Percentiles rank a stretch among this genome's conserved stretches.
phyloP scores from a whole-genome alignment of 2,797 vertebrate genomes.

The Coracias cyanogaster region DNA sequence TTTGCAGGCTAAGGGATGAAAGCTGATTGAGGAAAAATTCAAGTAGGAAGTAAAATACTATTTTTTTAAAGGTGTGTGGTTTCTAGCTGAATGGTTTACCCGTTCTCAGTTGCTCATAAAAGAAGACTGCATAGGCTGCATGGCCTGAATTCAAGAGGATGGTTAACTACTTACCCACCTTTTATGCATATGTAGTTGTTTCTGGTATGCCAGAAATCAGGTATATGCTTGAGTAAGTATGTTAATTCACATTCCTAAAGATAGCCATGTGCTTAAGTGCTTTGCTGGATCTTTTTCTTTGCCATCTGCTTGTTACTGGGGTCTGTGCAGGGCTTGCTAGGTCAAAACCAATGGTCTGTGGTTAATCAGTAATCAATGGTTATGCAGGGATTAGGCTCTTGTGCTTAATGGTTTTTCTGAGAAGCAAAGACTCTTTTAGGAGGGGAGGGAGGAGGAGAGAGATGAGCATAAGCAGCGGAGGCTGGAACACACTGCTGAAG shows the following conservation, averaged over 20 bases:
- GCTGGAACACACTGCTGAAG: background rate
- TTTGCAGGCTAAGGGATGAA: background rate
- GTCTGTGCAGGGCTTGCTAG: conserved; percentile 20
- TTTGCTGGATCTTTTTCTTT: conserved; percentile 43
- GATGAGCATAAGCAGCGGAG: background rate
- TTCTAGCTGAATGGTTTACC: background rate
- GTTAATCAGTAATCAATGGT: conserved; percentile 28
- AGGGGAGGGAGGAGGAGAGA: background rate
- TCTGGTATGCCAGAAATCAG: background rate
- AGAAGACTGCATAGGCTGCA: background rate
- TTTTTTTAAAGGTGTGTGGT: background rate
- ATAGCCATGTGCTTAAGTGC: conserved; percentile 40
- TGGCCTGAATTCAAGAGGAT: background rate
- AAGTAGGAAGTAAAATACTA: background rate
- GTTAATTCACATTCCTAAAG: conserved; percentile 59
- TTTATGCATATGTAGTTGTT: background rate
- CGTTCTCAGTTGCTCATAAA: background rate
- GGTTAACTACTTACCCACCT: background rate
- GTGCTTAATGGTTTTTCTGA: conserved; percentile 33
- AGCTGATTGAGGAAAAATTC: background rate
- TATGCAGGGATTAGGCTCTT: background rate
- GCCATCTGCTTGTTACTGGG: conserved; percentile 42
- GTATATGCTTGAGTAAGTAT: conserved; percentile 5
- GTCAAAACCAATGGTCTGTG: conserved; percentile 11
- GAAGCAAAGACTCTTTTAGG: background rate